Percentiles rank a stretch among this genome's conserved stretches.
These are phyloP conservation scores for Xylota segnis DNA, from an alignment of 2,888 invertebrate species.

Conservation along the genomic window DNA sequence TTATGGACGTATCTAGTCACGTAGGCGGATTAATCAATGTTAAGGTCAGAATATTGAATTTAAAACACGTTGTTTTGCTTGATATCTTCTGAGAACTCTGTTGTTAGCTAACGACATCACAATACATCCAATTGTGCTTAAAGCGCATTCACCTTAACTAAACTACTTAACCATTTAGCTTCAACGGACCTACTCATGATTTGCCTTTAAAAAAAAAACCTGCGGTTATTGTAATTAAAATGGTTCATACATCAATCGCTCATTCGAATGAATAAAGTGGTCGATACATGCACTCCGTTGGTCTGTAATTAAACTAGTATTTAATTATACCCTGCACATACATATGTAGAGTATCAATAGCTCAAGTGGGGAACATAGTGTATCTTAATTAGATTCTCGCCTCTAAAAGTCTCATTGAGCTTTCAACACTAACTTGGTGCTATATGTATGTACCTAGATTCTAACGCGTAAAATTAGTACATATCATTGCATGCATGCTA, in stretches of 20 bases:
- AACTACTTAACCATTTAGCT: background rate
- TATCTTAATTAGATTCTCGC: conserved; percentile 27
- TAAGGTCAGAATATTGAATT: background rate
- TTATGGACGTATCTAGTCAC: no score
- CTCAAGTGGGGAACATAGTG: background rate
- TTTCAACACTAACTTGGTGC: conserved; percentile 46
- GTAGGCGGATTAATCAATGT: no score
- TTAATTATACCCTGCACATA: conserved; percentile 5
- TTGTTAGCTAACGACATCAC: no score
- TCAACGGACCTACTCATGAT: background rate
- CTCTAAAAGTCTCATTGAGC: conserved; percentile 17
- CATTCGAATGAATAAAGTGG: conserved; percentile 26
- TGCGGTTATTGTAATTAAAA: conserved; percentile 15
- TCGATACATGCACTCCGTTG: conserved; percentile 23
- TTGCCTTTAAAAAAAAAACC: conserved; percentile 6
- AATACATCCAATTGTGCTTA: no score
- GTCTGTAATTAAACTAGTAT: conserved; percentile 23
- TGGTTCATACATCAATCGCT: conserved; percentile 24
- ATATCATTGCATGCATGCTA: conserved; percentile 13
- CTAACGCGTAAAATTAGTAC: conserved; percentile 26
- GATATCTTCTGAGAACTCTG: no score
- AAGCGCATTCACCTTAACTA: conserved; percentile 10
- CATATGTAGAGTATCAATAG: background rate
- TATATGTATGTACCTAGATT: conserved; percentile 6
- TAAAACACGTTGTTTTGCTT: background rate